Evolutionary conservation across 1,140 invertebrate genomes (phyloP).

Genomic region (Diorhabda elongata): DNA sequence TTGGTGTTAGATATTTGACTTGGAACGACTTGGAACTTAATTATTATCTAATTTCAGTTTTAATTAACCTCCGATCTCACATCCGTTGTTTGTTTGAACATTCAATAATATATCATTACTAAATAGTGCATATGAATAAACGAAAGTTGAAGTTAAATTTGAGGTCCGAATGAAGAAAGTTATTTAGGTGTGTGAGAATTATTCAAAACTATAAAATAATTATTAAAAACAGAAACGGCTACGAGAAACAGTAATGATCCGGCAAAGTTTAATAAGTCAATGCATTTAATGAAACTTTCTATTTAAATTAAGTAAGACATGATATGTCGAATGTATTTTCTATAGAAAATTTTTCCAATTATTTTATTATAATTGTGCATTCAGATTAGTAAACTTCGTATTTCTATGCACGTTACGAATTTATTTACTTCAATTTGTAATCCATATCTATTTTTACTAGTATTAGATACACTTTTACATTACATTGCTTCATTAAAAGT

Average conservation of each 20-base stretch:
- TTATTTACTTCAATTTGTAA: not conserved
- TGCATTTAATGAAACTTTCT: constrained; percentile 3
- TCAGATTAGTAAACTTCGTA: not conserved
- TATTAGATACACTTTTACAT: too few species aligned
- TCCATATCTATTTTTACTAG: too few species aligned
- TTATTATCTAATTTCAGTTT: not conserved
- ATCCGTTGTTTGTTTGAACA: not conserved
- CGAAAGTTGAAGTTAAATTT: not conserved
- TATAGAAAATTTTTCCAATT: not conserved
- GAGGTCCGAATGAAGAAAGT: not conserved
- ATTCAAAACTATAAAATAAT: not conserved
- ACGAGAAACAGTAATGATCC: not conserved
- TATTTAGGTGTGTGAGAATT: not conserved
- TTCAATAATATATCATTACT: not conserved
- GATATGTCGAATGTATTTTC: constrained; percentile 1
- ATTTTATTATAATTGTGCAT: not conserved
- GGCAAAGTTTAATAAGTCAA: not conserved
- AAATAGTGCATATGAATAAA: not conserved
- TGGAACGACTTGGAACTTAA: too few species aligned
- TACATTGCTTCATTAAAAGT: too few species aligned
- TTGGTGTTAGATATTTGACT: too few species aligned
- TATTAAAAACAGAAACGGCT: not conserved
- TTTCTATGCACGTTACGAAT: not conserved
- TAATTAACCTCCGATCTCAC: not conserved
- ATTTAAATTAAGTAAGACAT: constrained; percentile 1